phyloP scores from a whole-genome alignment of 1,140 invertebrate species.

The Andrena cerasifolii region DNA sequence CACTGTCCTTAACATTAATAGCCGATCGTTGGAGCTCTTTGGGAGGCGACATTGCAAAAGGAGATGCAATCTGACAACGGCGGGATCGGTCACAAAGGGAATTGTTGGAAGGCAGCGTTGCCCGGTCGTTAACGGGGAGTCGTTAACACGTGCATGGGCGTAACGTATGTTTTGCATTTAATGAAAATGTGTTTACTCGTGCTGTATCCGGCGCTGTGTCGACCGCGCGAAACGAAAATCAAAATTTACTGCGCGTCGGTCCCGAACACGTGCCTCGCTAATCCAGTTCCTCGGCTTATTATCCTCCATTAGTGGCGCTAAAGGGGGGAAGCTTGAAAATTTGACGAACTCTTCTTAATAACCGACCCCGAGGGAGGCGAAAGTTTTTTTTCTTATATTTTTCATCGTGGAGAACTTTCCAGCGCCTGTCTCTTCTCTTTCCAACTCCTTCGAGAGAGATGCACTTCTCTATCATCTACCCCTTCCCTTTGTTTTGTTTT shows the following conservation, averaged over 20 bases:
- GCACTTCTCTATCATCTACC: neutral
- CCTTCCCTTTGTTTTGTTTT: neutral
- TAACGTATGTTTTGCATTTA: slow-evolving; percentile 45
- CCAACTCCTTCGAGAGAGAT: neutral
- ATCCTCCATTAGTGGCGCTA: slow-evolving; percentile 4
- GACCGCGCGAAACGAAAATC: slow-evolving; percentile 28
- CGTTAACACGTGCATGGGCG: slow-evolving; percentile 21
- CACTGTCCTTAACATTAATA: too few species aligned
- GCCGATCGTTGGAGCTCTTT: too few species aligned
- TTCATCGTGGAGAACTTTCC: neutral
- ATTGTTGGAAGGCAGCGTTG: slow-evolving; percentile 5
- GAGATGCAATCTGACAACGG: too few species aligned
- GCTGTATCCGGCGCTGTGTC: neutral
- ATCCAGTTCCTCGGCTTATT: slow-evolving; percentile 41
- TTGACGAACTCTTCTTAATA: slow-evolving; percentile 7
- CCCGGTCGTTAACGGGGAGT: neutral
- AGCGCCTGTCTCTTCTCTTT: neutral
- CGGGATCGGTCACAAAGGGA: too few species aligned
- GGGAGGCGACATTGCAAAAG: neutral
- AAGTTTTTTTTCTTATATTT: slow-evolving; percentile 20
- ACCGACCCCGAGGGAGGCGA: neutral
- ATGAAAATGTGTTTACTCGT: slow-evolving; percentile 44
- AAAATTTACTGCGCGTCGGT: slow-evolving; percentile 29
- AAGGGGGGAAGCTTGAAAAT: neutral
- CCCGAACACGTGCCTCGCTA: slow-evolving; percentile 13